These are phyloP conservation scores for Pipistrellus kuhlii DNA, from an alignment of 2,797 vertebrate species.

Conservation along the genomic window DNA sequence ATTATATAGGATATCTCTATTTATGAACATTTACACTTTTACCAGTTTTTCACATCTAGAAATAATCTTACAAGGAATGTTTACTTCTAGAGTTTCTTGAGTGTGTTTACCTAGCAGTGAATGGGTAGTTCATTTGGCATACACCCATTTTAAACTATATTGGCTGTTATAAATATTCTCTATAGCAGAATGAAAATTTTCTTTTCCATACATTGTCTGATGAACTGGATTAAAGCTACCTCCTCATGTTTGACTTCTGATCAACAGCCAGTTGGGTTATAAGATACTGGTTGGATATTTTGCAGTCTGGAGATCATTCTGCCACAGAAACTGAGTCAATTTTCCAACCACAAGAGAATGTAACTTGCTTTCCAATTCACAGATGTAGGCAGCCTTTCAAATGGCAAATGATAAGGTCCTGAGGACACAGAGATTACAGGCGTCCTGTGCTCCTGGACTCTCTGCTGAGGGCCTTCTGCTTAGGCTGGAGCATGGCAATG, in stretches of 20 bases:
- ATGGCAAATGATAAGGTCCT: background rate
- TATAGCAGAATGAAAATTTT: background rate
- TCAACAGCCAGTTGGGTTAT: background rate
- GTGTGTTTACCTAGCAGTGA: background rate
- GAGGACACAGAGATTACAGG: constrained; percentile 38
- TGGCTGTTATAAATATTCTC: background rate
- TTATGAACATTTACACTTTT: constrained; percentile 13
- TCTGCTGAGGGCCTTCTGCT: constrained; percentile 1
- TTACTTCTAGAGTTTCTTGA: constrained; percentile 26
- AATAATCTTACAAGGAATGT: constrained; percentile 28
- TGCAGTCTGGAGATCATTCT: background rate
- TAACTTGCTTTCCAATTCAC: background rate
- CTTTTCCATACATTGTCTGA: background rate
- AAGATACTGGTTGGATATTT: background rate
- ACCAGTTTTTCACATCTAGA: background rate
- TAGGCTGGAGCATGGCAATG: constrained; percentile 37
- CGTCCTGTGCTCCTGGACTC: background rate
- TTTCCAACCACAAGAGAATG: background rate
- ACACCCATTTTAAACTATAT: background rate
- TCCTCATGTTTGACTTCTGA: constrained; percentile 42
- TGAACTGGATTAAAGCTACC: background rate
- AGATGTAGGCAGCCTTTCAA: constrained; percentile 39
- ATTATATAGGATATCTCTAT: background rate
- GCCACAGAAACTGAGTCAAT: background rate
- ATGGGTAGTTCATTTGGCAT: background rate